phyloP scores from a whole-genome alignment of 1,140 invertebrate species.

The Drosophila leontia region DNA sequence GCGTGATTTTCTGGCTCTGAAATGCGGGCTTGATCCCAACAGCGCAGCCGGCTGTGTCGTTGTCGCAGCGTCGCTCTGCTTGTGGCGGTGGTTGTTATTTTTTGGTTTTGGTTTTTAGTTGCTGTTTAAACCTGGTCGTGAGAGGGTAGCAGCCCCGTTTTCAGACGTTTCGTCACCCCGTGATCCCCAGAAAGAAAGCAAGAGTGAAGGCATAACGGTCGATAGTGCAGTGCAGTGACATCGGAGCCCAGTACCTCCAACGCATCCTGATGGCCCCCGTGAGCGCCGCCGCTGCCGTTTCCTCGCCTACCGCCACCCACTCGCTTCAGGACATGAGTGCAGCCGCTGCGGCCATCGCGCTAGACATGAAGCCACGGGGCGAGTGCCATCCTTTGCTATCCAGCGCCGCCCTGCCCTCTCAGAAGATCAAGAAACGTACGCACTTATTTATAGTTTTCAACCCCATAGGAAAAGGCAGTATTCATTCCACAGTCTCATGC shows the following conservation, averaged over 20 bases:
- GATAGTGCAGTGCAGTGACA: slow-evolving; percentile 22
- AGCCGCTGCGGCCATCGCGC: slow-evolving; percentile 67
- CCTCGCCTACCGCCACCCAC: slow-evolving; percentile 61
- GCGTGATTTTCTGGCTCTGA: slow-evolving; percentile 79
- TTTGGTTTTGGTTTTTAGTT: slow-evolving; percentile 83
- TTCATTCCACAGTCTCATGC: neutral
- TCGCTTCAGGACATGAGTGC: slow-evolving; percentile 75
- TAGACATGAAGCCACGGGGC: slow-evolving; percentile 74
- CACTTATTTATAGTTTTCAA: slow-evolving; percentile 24
- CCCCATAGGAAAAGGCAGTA: neutral
- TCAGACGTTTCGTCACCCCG: slow-evolving; percentile 20
- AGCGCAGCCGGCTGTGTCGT: slow-evolving; percentile 59
- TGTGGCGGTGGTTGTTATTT: slow-evolving; percentile 77
- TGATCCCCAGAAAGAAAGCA: slow-evolving; percentile 21
- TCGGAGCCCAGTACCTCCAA: slow-evolving; percentile 46
- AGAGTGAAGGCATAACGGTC: slow-evolving; percentile 27
- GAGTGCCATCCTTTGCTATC: slow-evolving; percentile 32
- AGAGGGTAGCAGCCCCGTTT: slow-evolving; percentile 78
- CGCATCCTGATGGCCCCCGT: slow-evolving; percentile 69
- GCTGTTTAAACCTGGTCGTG: slow-evolving; percentile 84
- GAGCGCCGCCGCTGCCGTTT: slow-evolving; percentile 41
- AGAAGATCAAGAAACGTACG: slow-evolving; percentile 82
- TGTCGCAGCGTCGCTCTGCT: slow-evolving; percentile 55
- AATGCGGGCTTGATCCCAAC: slow-evolving; percentile 75
- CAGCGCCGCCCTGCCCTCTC: slow-evolving; percentile 43